Percentiles rank a stretch among this genome's conserved stretches.
These are phyloP conservation scores for Candoia aspera DNA, from an alignment of 2,113 vertebrate genomes.

Conservation along the genomic window DNA sequence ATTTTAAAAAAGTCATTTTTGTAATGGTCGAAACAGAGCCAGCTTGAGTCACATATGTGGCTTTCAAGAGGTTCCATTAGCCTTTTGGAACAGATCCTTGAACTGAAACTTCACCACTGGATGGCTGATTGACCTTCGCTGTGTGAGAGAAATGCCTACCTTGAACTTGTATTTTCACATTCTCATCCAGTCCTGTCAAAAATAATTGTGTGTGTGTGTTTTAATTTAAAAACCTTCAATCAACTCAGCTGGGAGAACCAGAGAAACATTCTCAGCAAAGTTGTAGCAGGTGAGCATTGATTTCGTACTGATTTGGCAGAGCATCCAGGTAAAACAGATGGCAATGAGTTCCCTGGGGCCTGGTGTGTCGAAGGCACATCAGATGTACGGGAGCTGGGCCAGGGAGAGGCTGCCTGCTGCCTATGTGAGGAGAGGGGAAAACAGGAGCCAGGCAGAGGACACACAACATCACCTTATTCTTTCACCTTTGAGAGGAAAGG, in stretches of 20 bases:
- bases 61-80: background rate
- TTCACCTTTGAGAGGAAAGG: background rate
- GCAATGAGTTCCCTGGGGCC: background rate
- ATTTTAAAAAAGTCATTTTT: constrained; percentile 45
- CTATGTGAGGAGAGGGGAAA: background rate
- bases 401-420: constrained; percentile 40
- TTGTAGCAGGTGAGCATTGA: background rate
- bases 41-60: background rate
- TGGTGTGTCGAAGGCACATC: rapidly evolving
- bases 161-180: rapidly evolving
- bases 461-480: constrained; percentile 13
- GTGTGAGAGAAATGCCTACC: background rate
- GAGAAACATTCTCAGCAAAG: constrained; percentile 6
- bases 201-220: background rate
- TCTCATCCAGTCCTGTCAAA: background rate
- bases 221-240: constrained; percentile 2
- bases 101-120: background rate
- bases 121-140: rapidly evolving
- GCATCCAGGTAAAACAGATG: constrained; percentile 43
- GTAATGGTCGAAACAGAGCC: constrained; percentile 21
- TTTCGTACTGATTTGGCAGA: background rate
- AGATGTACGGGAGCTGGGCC: constrained; percentile 50
- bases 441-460: constrained; percentile 38
- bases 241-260: rapidly evolving
- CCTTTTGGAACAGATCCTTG: rapidly evolving